Evolutionary conservation across 2,888 invertebrate genomes (phyloP).

Genomic region (Pimpla rufipes): DNA sequence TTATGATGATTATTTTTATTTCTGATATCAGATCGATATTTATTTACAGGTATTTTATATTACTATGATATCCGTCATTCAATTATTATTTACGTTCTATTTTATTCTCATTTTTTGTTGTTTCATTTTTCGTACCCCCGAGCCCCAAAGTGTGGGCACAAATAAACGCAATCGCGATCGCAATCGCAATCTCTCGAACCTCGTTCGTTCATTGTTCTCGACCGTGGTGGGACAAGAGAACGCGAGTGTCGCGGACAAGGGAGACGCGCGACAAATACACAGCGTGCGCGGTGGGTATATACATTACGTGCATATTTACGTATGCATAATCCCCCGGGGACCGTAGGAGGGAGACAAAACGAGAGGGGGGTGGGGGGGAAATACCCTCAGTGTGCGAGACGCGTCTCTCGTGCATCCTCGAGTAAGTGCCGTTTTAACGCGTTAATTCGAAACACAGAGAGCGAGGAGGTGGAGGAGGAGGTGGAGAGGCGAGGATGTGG

Average conservation of each 20-base stretch:
- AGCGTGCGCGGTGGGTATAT: neutral
- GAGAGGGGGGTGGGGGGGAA: neutral
- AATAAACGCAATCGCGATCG: no score
- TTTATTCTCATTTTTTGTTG: no score
- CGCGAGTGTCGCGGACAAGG: slow-evolving; percentile 10
- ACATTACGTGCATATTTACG: slow-evolving; percentile 1
- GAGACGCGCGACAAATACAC: neutral
- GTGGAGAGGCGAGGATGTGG: neutral
- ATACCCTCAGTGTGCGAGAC: neutral
- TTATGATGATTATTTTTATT: no score
- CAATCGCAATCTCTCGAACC: no score
- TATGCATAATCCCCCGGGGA: slow-evolving; percentile 6
- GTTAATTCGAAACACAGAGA: slow-evolving; percentile 59
- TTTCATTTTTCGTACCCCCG: no score
- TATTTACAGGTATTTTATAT: no score
- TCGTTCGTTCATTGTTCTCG: slow-evolving; percentile 6
- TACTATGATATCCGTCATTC: no score
- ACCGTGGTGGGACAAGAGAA: neutral
- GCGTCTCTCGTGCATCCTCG: slow-evolving; percentile 24
- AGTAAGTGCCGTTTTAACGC: slow-evolving; percentile 64
- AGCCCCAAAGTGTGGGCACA: no score
- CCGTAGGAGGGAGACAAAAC: slow-evolving; percentile 1
- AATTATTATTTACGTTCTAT: no score
- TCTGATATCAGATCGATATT: no score
- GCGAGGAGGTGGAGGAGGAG: neutral